Conservation (phyloP, 1,140 invertebrate species). For the Drosophila tsacasi region DNA sequence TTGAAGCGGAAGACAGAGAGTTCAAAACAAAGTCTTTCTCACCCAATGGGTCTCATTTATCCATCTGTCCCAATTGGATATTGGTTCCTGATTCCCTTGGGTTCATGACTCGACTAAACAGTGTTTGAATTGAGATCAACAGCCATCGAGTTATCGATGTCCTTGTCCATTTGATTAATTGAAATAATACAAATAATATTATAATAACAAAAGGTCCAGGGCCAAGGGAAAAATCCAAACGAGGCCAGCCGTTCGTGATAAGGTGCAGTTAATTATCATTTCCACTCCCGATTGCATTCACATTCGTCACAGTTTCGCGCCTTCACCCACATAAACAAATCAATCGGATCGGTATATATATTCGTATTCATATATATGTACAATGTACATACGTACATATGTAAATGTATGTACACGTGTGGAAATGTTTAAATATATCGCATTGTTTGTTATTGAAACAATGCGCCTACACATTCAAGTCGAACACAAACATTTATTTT, state of each 20-base stretch:
- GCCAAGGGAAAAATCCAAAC: conserved; percentile 30
- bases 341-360: conserved; percentile 11
- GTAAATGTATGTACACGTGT: conserved; percentile 14
- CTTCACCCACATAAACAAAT: conserved; percentile 42
- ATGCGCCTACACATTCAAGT: conserved; percentile 38
- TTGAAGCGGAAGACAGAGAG: conserved; percentile 4
- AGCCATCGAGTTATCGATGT: conserved; percentile 10
- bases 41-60: not conserved
- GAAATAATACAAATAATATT: conserved; percentile 11
- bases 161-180: not conserved
- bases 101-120: conserved; percentile 51
- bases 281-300: conserved; percentile 24
- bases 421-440: conserved; percentile 55
- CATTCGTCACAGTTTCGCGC: conserved; percentile 53
- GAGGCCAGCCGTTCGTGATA: conserved; percentile 43
- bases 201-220: conserved; percentile 14
- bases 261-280: conserved; percentile 40
- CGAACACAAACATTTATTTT: conserved; percentile 46
- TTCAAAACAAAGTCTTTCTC: conserved; percentile 8
- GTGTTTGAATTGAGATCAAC: not conserved
- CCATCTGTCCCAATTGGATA: conserved; percentile 52
- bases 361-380: no score
- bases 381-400: no score
- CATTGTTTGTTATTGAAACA: conserved; percentile 61
- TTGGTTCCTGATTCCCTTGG: not conserved